Percentiles rank a stretch among this genome's conserved stretches.
Evolutionary conservation across 2,888 invertebrate species (phyloP).

Genomic region (Cataglyphis rosenhaueri): DNA sequence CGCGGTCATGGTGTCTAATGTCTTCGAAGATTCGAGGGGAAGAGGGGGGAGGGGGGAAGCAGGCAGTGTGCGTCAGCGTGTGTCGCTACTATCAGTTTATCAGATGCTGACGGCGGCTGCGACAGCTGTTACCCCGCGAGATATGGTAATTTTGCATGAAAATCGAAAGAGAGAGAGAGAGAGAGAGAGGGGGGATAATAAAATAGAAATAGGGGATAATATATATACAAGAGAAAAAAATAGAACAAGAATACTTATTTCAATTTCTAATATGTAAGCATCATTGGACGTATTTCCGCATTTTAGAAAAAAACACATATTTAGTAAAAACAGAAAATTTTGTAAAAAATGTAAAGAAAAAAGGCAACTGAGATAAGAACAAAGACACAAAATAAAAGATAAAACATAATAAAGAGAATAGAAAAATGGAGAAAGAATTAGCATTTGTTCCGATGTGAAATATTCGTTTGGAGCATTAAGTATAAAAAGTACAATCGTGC

Average conservation of each 20-base stretch:
- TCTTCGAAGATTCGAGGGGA: constrained; percentile 45
- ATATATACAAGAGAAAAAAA: constrained; percentile 23
- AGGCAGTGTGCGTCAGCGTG: constrained; percentile 59
- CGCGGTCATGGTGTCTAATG: not conserved
- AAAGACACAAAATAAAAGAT: not conserved
- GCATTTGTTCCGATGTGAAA: not conserved
- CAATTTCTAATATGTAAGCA: not conserved
- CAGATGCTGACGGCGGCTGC: constrained; percentile 64
- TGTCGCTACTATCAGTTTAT: constrained; percentile 84
- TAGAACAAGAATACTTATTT: constrained; percentile 24
- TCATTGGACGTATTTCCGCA: not conserved
- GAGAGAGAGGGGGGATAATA: constrained; percentile 29
- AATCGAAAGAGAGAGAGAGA: constrained; percentile 56
- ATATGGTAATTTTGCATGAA: constrained; percentile 82
- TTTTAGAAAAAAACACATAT: not conserved
- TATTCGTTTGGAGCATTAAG: not conserved
- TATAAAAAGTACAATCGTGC: not conserved
- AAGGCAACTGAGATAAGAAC: not conserved
- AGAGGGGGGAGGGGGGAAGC: not conserved
- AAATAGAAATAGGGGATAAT: constrained; percentile 17
- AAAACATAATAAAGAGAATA: not conserved
- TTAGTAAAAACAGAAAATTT: not conserved
- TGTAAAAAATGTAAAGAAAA: not conserved
- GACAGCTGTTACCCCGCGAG: constrained; percentile 82
- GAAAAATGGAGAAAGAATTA: constrained; percentile 12